These are phyloP conservation scores for Eudyptes chrysolophus DNA, from an alignment of 2,113 vertebrate genomes.

Conservation along the genomic window DNA sequence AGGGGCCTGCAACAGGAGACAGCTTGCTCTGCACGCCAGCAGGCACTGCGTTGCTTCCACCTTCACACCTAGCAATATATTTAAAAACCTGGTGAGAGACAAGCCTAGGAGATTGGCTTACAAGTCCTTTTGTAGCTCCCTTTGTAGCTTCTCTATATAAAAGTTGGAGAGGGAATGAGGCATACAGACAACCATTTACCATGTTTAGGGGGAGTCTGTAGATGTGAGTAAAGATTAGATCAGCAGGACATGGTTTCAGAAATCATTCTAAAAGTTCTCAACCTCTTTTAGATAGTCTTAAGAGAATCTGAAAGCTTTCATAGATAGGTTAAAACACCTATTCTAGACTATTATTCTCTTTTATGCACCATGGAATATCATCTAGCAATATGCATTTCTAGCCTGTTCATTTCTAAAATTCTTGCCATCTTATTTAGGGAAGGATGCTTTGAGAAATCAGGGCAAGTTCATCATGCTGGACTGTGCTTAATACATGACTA, in stretches of 20 bases:
- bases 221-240: neutral
- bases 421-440: neutral
- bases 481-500: neutral
- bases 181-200: neutral
- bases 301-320: neutral
- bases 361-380: neutral
- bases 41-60: neutral
- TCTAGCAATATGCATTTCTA: neutral
- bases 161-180: neutral
- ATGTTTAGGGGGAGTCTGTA: accelerated
- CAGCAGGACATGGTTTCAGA: neutral
- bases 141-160: neutral
- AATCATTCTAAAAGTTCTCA: neutral
- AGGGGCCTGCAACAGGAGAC: neutral
- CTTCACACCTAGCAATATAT: neutral
- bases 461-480: neutral
- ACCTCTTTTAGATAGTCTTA: neutral
- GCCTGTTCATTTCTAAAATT: neutral
- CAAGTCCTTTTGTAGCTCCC: neutral
- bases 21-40: neutral
- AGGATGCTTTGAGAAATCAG: neutral
- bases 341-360: neutral
- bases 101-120: neutral
- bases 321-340: neutral
- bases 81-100: neutral